Conservation (phyloP, 2,113 vertebrate genomes). For the Pachypanchax playfairii region DNA sequence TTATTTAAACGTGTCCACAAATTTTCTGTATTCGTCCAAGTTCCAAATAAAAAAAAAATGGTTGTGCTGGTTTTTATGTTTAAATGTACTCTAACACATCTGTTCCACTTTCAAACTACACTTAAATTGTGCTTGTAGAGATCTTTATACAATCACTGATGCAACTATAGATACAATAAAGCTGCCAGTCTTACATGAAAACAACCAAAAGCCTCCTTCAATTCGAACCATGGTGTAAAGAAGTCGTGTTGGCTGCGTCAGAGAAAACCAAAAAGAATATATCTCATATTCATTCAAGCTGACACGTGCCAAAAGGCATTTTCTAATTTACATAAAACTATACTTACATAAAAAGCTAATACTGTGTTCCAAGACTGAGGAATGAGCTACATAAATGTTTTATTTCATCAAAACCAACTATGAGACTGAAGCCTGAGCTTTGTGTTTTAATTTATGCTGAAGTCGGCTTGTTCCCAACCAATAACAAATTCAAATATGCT, state of each 20-base stretch:
- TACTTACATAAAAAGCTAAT: slow-evolving; percentile 18
- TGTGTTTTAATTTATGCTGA: not conserved
- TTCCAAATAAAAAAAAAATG: slow-evolving; percentile 21
- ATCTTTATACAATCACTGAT: not conserved
- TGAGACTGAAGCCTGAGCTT: not conserved
- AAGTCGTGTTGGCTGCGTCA: slow-evolving; percentile 54
- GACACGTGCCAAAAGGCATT: slow-evolving; percentile 52
- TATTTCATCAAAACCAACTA: not conserved
- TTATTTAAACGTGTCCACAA: not conserved
- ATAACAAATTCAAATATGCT: slow-evolving; percentile 20
- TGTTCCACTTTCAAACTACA: too few relatives aligned
- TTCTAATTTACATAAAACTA: too few relatives aligned
- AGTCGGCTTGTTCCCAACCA: slow-evolving; percentile 18
- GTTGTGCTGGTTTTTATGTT: too few relatives aligned
- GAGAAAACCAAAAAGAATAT: slow-evolving; percentile 58
- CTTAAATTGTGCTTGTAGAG: not conserved
- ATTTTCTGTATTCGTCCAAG: slow-evolving; percentile 30
- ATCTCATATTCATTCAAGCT: slow-evolving; percentile 65
- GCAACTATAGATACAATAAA: slow-evolving; percentile 23
- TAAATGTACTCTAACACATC: too few relatives aligned
- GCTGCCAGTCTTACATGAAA: slow-evolving; percentile 41
- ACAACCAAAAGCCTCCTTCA: slow-evolving; percentile 38
- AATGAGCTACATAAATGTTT: too few relatives aligned
- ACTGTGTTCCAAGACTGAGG: slow-evolving; percentile 6
- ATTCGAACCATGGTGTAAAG: slow-evolving; percentile 33